Percentiles rank a stretch among this genome's conserved stretches.
Conservation (phyloP, 2,888 invertebrate species). For the Papilio elwesi region DNA sequence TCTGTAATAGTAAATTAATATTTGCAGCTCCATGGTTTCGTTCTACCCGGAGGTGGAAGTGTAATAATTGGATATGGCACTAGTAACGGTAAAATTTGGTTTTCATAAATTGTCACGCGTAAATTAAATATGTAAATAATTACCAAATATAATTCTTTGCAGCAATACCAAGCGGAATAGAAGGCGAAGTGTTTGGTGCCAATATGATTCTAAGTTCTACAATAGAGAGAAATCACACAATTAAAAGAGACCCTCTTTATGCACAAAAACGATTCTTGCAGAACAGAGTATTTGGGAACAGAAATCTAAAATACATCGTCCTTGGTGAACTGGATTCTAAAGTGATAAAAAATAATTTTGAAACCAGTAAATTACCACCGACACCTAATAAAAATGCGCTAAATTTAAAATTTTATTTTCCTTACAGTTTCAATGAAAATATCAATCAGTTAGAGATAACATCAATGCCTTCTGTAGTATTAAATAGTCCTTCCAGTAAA, state of each 20-base stretch:
- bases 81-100: constrained; percentile 79
- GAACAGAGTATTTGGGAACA: constrained; percentile 60
- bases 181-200: constrained; percentile 87
- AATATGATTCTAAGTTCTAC: constrained; percentile 86
- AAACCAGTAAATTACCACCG: constrained; percentile 49
- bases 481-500: constrained; percentile 50
- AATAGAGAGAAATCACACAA: constrained; percentile 72
- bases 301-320: constrained; percentile 61
- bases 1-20: constrained; percentile 22
- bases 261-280: constrained; percentile 61
- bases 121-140: constrained; percentile 19
- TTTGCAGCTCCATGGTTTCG: constrained; percentile 82
- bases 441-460: constrained; percentile 52
- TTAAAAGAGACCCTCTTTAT: constrained; percentile 58
- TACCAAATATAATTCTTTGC: constrained; percentile 48
- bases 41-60: constrained; percentile 85
- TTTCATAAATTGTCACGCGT: neutral
- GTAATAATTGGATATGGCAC: constrained; percentile 88
- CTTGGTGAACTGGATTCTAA: constrained; percentile 64
- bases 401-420: constrained; percentile 56
- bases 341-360: constrained; percentile 59
- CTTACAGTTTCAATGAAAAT: constrained; percentile 57
- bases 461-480: constrained; percentile 43
- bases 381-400: constrained; percentile 49
- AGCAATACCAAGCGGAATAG: constrained; percentile 86